Evolutionary conservation across 2,797 vertebrate species (phyloP), one percentile per base, ranked within the genome.

Genomic region (Chrysocyon brachyurus): DNA sequence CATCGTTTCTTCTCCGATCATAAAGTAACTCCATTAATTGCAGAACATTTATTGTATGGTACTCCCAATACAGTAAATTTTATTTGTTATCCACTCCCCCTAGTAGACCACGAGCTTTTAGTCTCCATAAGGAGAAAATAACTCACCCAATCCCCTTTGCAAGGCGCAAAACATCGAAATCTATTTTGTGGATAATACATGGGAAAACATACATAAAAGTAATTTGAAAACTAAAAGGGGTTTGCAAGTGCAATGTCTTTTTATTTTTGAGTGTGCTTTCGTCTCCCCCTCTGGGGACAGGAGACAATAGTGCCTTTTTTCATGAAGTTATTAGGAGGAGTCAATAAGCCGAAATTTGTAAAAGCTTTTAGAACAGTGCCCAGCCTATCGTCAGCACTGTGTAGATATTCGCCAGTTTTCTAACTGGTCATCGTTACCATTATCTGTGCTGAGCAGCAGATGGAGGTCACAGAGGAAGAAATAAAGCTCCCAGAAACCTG

Each of bases 121-220:
- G 54, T 61, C 46, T 95, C 63, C 28, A 63, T 64, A 86, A 68
- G 88, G 70, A 91, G 40, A 97, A 93, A 64, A 94, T 56, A 96
- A 93, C 31, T 82, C 85, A 36, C 5, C 28, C 46, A 52, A 68
- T 72, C 64, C 86, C 90, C 52, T 93, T 86, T 82, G 68, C 52
- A 68, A 61, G 63, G 56, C 66, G 40, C 7, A 91, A 95, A 92
- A 87, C 52, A 77, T 10, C 31, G 84, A 90, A 85, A 95, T 81
- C 15, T 49, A 52, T 73, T 87, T 97, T 91, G 63, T 63, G 88
- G 87, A 1, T 36, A 78, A 59, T 54, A 56, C 63, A 66, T n/a
- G 73, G 33, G 49, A 86, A 95, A 85, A 87, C 59, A 15, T 9
- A 79, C 40, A 73, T 57, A 36, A 52, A 88, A 86, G 33, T 85